These are phyloP conservation scores for Tinamus major DNA, from an alignment of 2,797 vertebrate genomes.

Conservation along the genomic window DNA sequence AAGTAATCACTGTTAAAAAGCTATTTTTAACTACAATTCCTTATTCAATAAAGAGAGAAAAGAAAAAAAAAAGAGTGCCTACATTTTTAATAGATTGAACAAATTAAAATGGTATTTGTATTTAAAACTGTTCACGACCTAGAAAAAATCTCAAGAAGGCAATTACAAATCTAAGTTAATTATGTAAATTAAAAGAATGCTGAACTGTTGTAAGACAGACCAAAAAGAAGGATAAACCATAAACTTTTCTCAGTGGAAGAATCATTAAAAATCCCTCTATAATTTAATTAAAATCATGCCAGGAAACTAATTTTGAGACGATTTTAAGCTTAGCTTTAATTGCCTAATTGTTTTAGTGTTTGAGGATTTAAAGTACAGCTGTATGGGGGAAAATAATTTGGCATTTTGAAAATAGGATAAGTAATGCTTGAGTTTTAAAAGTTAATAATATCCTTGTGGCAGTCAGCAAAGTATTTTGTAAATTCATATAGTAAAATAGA, in stretches of 20 bases:
- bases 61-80: neutral
- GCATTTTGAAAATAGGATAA: neutral
- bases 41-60: neutral
- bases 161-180: constrained; percentile 3
- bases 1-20: neutral
- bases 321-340: constrained; percentile 24
- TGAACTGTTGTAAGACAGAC: neutral
- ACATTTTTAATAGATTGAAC: neutral
- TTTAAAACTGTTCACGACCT: constrained; percentile 3
- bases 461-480: neutral
- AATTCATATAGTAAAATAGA: neutral
- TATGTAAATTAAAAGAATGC: constrained; percentile 9
- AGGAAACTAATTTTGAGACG: constrained; percentile 10
- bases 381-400: neutral
- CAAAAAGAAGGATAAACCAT: neutral
- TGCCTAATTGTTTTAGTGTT: neutral
- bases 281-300: constrained; percentile 41
- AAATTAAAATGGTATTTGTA: neutral
- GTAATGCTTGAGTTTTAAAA: neutral
- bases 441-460: neutral
- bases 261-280: neutral
- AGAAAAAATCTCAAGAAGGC: neutral
- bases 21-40: neutral
- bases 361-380: neutral
- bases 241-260: constrained; percentile 25